Percentiles rank a stretch among this genome's conserved stretches.
phyloP scores from a whole-genome alignment of 2,888 invertebrate species.

The Capitulum mitella region DNA sequence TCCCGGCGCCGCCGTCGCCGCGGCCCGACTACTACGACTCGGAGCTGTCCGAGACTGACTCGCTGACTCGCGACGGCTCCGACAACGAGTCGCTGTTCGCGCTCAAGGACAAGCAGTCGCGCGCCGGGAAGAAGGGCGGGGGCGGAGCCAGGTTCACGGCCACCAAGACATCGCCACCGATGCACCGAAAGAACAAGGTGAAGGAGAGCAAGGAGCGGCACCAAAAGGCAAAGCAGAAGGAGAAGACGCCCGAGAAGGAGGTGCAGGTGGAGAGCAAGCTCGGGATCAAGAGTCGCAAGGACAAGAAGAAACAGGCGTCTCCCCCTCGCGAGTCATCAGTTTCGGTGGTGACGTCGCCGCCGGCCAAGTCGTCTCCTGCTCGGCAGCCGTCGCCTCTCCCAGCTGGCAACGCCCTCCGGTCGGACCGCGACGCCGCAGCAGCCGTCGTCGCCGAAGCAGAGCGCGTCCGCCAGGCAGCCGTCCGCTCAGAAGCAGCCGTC shows the following conservation, averaged over 20 bases:
- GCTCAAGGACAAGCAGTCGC: neutral
- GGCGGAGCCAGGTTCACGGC: neutral
- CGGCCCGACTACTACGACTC: constrained; percentile 35
- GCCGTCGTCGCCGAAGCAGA: neutral
- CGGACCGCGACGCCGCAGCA: neutral
- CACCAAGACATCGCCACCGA: neutral
- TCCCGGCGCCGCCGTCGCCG: constrained; percentile 37
- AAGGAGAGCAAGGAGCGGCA: constrained; percentile 15
- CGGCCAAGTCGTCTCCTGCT: neutral
- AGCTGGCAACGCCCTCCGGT: neutral
- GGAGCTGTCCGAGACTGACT: constrained; percentile 30
- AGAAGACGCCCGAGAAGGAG: neutral
- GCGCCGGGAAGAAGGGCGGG: neutral
- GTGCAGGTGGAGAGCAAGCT: neutral
- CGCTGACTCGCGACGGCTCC: neutral
- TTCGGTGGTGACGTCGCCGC: neutral
- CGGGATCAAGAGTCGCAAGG: neutral
- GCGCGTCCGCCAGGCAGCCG: neutral
- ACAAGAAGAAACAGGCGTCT: neutral
- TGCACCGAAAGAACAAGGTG: constrained; percentile 18
- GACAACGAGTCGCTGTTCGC: neutral
- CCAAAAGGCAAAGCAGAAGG: neutral
- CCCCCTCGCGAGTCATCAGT: neutral
- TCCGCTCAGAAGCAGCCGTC: neutral
- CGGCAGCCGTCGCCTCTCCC: neutral